Conservation (phyloP, 1,140 invertebrate species). For the Caerostris darwini region DNA sequence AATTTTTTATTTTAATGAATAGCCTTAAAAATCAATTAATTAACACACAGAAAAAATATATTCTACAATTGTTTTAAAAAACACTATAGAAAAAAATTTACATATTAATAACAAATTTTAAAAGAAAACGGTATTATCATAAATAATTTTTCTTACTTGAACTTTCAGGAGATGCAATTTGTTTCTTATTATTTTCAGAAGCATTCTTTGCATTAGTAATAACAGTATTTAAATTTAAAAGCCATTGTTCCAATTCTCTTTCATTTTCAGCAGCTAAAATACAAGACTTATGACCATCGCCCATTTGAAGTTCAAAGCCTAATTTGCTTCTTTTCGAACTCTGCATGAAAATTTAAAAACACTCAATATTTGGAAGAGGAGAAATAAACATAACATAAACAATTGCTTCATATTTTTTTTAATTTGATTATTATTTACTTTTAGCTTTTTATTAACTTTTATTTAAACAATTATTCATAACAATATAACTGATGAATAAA, state of each 20-base stretch:
- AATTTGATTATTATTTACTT: too few species aligned
- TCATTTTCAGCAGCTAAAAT: slow-evolving; percentile 93
- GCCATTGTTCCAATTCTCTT: slow-evolving; percentile 92
- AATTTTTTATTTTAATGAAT: too few species aligned
- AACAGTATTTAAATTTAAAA: slow-evolving; percentile 87
- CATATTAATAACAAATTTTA: neutral
- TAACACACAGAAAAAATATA: too few species aligned
- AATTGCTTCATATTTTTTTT: neutral
- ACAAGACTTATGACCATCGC: slow-evolving; percentile 90
- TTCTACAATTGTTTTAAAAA: neutral
- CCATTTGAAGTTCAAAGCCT: slow-evolving; percentile 94
- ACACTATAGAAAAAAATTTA: neutral
- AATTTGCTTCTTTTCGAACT: slow-evolving; percentile 92
- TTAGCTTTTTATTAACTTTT: too few species aligned
- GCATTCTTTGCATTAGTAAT: slow-evolving; percentile 88
- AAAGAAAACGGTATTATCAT: neutral
- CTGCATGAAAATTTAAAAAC: slow-evolving; percentile 81
- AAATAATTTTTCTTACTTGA: neutral
- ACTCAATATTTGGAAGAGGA: neutral
- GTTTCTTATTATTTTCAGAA: slow-evolving; percentile 84
- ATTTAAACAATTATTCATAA: neutral
- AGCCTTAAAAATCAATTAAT: too few species aligned
- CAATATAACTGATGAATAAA: neutral
- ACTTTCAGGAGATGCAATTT: slow-evolving; percentile 43
- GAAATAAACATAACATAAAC: neutral